These are phyloP conservation scores for Zaprionus davidi DNA, from an alignment of 1,140 invertebrate species.

Conservation along the genomic window DNA sequence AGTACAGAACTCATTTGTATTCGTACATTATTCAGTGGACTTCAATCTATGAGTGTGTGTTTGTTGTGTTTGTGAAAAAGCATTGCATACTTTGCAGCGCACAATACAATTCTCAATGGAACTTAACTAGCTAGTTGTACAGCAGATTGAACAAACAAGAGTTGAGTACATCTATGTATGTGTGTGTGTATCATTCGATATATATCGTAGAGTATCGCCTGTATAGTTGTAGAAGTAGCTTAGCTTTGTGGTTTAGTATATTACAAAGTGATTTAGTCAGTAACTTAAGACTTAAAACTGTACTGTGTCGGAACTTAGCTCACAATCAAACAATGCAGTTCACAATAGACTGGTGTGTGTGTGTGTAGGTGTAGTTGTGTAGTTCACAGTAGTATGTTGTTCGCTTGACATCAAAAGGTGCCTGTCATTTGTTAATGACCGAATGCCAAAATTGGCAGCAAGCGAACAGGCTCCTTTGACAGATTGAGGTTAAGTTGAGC, in stretches of 20 bases:
- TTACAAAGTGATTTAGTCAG: slow-evolving; percentile 76
- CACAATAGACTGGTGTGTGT: slow-evolving; percentile 53
- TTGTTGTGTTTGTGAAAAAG: slow-evolving; percentile 19
- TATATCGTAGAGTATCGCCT: slow-evolving; percentile 7
- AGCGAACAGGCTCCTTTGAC: slow-evolving; percentile 54
- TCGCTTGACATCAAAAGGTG: slow-evolving; percentile 62
- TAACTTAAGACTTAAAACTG: slow-evolving; percentile 68
- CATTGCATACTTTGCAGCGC: slow-evolving; percentile 35
- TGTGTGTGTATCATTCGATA: not conserved
- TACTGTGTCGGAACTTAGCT: slow-evolving; percentile 71
- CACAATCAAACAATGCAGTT: slow-evolving; percentile 78
- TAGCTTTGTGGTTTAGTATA: slow-evolving; percentile 73
- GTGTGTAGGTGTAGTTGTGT: slow-evolving; percentile 28
- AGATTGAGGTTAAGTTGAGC: slow-evolving; percentile 60
- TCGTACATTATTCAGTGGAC: slow-evolving; percentile 15
- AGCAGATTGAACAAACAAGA: slow-evolving; percentile 36
- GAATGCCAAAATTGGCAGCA: slow-evolving; percentile 29
- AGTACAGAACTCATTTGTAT: slow-evolving; percentile 7
- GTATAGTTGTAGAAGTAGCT: slow-evolving; percentile 66
- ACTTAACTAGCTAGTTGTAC: slow-evolving; percentile 42
- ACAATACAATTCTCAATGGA: slow-evolving; percentile 22
- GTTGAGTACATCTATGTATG: slow-evolving; percentile 11
- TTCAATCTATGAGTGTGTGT: not conserved
- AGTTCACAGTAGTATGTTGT: slow-evolving; percentile 16
- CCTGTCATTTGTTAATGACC: slow-evolving; percentile 53